Evolutionary conservation across 1,140 invertebrate genomes (phyloP).

Genomic region (Nebria ingens): DNA sequence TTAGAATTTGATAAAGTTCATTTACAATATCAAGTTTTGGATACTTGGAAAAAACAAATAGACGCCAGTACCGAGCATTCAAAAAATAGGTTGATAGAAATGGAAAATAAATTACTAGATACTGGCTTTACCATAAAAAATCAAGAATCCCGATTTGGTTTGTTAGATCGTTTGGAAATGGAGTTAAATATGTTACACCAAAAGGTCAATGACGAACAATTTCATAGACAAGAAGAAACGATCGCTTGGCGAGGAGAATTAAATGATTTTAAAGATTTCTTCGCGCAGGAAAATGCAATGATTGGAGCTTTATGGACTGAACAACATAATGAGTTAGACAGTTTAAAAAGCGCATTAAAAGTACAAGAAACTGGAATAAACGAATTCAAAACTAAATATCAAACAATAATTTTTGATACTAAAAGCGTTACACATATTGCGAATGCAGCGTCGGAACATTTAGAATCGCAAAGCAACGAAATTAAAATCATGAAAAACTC

Average conservation of each 20-base stretch:
- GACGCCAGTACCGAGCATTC: conserved; percentile 4
- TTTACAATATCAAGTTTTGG: conserved; percentile 12
- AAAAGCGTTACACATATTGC: conserved; percentile 25
- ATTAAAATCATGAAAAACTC: conserved; percentile 19
- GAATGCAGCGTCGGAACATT: conserved; percentile 24
- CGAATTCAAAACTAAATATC: conserved; percentile 24
- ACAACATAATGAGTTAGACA: conserved; percentile 27
- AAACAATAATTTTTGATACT: conserved; percentile 24
- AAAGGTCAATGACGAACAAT: conserved; percentile 44
- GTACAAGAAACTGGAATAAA: conserved; percentile 28
- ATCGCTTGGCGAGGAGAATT: conserved; percentile 48
- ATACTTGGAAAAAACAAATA: conserved; percentile 20
- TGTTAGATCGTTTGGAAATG: conserved; percentile 43
- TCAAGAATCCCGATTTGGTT: conserved; percentile 9
- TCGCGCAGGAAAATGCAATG: conserved; percentile 29
- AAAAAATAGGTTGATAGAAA: not conserved
- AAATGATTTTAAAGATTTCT: conserved; percentile 46
- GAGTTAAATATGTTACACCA: conserved; percentile 43
- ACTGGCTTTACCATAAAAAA: not conserved
- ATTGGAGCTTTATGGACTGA: conserved; percentile 32
- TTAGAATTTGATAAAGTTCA: conserved; percentile 14
- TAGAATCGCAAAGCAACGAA: conserved; percentile 24
- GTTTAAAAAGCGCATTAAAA: conserved; percentile 32
- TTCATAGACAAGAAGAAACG: conserved; percentile 41
- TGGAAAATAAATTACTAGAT: conserved; percentile 9